Conservation (phyloP, 1,140 invertebrate genomes). For the Pseudomyrmex pallidus region DNA sequence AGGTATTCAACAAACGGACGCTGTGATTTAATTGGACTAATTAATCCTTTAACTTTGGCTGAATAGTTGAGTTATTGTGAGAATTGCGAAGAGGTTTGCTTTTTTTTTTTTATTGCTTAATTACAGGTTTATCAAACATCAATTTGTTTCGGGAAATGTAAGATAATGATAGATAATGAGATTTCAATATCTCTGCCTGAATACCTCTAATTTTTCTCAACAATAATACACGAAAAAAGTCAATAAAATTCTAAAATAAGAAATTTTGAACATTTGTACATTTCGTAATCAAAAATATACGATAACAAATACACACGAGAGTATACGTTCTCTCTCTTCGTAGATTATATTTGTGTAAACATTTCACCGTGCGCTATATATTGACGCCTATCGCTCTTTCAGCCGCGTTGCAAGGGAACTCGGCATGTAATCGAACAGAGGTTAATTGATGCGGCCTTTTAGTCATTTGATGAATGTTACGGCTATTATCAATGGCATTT, state of each 20-base stretch:
- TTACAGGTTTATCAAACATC: constrained; percentile 21
- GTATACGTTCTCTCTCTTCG: background rate
- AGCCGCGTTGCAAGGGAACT: constrained; percentile 34
- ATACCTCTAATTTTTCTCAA: background rate
- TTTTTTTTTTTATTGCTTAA: constrained; percentile 7
- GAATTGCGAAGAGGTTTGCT: background rate
- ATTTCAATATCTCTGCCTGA: background rate
- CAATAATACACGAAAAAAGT: background rate
- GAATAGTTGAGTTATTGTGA: constrained; percentile 14
- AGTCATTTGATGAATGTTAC: constrained; percentile 58
- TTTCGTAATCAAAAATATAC: too few species aligned
- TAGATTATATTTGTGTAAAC: background rate
- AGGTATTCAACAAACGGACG: constrained; percentile 24
- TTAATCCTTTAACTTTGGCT: constrained; percentile 17
- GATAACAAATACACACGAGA: background rate
- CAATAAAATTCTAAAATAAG: background rate
- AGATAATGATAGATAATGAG: background rate
- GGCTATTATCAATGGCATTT: constrained; percentile 61
- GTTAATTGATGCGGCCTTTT: constrained; percentile 57
- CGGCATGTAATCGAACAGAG: constrained; percentile 52
- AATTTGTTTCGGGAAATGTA: background rate
- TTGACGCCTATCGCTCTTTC: constrained; percentile 46
- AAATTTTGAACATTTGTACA: too few species aligned
- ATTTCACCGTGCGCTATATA: background rate
- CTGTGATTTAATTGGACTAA: constrained; percentile 35